Conservation (phyloP, 2,888 invertebrate species). For the Lamellibrachia columna region DNA sequence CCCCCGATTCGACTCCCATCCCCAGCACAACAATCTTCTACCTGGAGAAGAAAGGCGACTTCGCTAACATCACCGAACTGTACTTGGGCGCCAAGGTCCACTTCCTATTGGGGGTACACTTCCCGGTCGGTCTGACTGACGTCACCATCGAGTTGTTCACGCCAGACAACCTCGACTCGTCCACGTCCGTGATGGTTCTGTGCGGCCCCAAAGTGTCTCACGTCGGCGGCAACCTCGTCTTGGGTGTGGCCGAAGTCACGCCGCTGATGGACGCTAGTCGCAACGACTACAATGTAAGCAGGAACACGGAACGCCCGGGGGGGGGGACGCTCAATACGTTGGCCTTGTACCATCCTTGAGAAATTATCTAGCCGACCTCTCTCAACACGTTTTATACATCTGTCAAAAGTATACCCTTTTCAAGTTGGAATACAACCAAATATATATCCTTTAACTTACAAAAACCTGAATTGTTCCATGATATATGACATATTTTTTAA, state of each 20-base stretch:
- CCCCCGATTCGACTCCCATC: background rate
- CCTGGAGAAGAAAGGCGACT: conserved; percentile 35
- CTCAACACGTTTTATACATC: no score
- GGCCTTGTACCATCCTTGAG: no score
- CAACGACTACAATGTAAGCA: conserved; percentile 28
- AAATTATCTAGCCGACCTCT: no score
- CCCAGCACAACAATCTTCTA: conserved; percentile 27
- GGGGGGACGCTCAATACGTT: no score
- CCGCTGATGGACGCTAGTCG: conserved; percentile 45
- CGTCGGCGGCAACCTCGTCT: conserved; percentile 46
- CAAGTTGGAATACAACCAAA: no score
- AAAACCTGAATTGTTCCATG: no score
- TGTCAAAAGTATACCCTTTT: no score
- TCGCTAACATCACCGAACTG: conserved; percentile 39
- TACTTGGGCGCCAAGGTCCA: conserved; percentile 49
- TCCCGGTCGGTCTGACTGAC: conserved; percentile 43
- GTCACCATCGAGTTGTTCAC: conserved; percentile 63
- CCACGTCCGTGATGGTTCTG: conserved; percentile 59
- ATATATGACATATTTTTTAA: no score
- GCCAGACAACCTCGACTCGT: conserved; percentile 53
- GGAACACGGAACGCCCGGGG: background rate
- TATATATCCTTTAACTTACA: no score
- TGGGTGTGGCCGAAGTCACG: conserved; percentile 25
- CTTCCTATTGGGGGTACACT: conserved; percentile 38
- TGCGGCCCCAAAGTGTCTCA: conserved; percentile 52